Base-by-base conservation (phyloP, 2,797 vertebrate genomes). In the Anguilla anguilla region DNA sequence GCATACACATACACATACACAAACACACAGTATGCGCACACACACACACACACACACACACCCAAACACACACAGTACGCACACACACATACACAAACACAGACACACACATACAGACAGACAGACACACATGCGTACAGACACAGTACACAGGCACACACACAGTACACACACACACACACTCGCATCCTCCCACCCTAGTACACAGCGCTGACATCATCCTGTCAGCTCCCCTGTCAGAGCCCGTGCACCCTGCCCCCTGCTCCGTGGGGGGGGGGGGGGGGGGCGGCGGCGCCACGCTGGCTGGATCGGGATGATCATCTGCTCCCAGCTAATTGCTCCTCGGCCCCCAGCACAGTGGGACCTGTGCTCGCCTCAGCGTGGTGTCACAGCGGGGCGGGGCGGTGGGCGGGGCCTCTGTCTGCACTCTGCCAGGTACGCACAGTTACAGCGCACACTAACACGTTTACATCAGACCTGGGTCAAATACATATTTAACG, bases 171-270 rank as follows among this genome's bases (percentile, higher is more conserved):
- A 88, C 86, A 69, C 91, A 87, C 86, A 74, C 89, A 87, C 88
- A 88, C 89, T 89, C 88, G 67, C 85, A 87, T 72, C 89, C 88
- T 92, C 92, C 91, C 94, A 96, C 95, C 95, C 93, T 90, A 93
- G 96, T 91, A 92, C 90, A 91, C 91, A 90, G 91, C 84, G 92
- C 95, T 97, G 96, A 97, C 97, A 97, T 97, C 97, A 97, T 95
- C 96, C 93, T 95, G 95, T 92, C 88, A 93, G 92, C 93, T 91
- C 89, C 91, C 96, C 93, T 95, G 95, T 92, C 88, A 93, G 92
- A 93, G 91, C 89, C 91, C 91, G 95, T 92, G 94, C 95, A 92
- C 96, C 97, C 96, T 89, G 96, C 96, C 94, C 92, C 90, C 87
- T 43, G 92, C 94, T 94, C 95, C 95, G 89, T 90, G 89, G 94